Evolutionary conservation across 2,113 vertebrate genomes (phyloP), one percentile per base, ranked within the genome.

Genomic region (Pogonocichla stellata): DNA sequence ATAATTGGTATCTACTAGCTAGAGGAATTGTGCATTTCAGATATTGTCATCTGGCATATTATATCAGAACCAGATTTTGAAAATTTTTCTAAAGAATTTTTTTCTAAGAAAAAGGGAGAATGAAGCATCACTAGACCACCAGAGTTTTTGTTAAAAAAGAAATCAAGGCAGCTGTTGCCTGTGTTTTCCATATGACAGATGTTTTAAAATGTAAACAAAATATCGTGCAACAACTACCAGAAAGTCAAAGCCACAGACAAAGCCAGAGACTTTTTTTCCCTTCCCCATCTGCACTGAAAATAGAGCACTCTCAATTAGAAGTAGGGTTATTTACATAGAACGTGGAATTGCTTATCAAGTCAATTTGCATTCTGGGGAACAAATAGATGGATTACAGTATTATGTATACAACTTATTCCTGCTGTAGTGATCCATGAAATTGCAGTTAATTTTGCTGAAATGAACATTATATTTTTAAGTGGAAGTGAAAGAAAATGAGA

Each of bases 361-460:
- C 50, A 79, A 57, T 95, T 88, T 88, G 47, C 51, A 72, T 95
- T 95, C 65, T 85, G 61, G 28, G 67, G 64, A 94, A 93, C 80
- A 93, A 89, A 89, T 81, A 54, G 56, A 77, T 95, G 62, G 54
- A 92, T 95, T 93, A 85, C 43, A 83, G 42, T 45, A 71, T 92
- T 92, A 85, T 62, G 48, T 95, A 78, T 74, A 95, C 91, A 83
- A 92, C 42, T 94, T 95, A 95, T 62, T 96, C 87, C 74, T 73
- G 78, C 70, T 92, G 88, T 92, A 91, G 75, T 81, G 90, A 96
- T 87, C 93, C 89, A 75, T 92, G 77, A 97, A 97, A 96, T 94
- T 96, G 56, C 70, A 86, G 78, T 95, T 97, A 96, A 95, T 97
- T 98, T 95, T 88, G 38, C 53, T 94, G 96, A 97, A 96, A 96